phyloP scores from a whole-genome alignment of 2,888 invertebrate genomes.

The Cataglyphis altisquamis region DNA sequence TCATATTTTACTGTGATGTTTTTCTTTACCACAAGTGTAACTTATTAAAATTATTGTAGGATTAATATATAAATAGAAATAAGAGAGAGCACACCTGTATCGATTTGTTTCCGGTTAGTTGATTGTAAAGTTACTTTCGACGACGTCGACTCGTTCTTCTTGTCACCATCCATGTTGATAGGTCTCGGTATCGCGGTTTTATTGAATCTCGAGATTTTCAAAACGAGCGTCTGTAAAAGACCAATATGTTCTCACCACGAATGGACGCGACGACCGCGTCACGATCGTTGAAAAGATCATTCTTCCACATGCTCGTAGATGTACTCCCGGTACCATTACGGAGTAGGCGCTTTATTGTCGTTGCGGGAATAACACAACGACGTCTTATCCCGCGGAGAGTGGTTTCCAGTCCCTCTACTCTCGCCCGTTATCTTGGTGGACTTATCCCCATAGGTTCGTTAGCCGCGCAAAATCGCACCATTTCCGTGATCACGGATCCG shows the following conservation, averaged over 20 bases:
- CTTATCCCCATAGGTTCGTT: slow-evolving; percentile 79
- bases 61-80: not conserved
- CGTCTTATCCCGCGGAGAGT: slow-evolving; percentile 75
- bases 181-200: slow-evolving; percentile 15
- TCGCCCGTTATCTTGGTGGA: slow-evolving; percentile 80
- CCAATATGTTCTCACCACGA: slow-evolving; percentile 15
- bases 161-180: not conserved
- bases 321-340: slow-evolving; percentile 27
- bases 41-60: not conserved
- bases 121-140: slow-evolving; percentile 10
- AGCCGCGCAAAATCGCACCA: slow-evolving; percentile 74
- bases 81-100: not conserved
- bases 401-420: slow-evolving; percentile 75
- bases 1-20: not conserved
- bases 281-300: slow-evolving; percentile 53
- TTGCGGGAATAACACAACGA: slow-evolving; percentile 59
- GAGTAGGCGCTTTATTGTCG: slow-evolving; percentile 66
- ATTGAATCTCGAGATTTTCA: slow-evolving; percentile 43
- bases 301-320: slow-evolving; percentile 16
- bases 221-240: slow-evolving; percentile 26
- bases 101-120: not conserved
- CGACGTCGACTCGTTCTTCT: slow-evolving; percentile 9
- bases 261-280: slow-evolving; percentile 17
- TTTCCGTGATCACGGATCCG: slow-evolving; percentile 62
- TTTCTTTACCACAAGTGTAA: not conserved